A percentile compares a stretch with the other conserved stretches of the same genome.
Conservation (phyloP, 2,113 vertebrate species). For the Alligator sinensis region DNA sequence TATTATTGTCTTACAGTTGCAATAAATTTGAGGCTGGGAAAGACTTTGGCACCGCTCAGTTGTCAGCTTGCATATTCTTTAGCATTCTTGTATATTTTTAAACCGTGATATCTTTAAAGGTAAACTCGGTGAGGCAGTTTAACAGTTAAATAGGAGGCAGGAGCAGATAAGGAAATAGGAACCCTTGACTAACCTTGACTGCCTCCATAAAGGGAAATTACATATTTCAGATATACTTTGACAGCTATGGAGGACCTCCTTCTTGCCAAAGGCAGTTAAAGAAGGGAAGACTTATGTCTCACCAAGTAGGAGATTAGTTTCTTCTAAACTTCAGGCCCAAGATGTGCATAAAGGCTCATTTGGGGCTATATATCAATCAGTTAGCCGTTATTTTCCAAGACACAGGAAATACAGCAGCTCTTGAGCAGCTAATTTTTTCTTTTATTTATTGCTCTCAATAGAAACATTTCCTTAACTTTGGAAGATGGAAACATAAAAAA, state of each 20-base stretch:
- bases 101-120: neutral
- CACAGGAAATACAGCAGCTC: neutral
- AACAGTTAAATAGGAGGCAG: neutral
- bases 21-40: neutral
- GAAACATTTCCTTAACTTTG: slow-evolving; percentile 22
- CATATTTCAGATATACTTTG: neutral
- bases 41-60: neutral
- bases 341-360: neutral
- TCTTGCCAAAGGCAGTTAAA: neutral
- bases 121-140: neutral
- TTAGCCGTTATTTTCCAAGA: slow-evolving; percentile 11
- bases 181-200: neutral
- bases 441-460: slow-evolving; percentile 41
- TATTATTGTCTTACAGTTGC: neutral
- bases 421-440: slow-evolving; percentile 1
- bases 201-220: neutral
- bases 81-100: neutral
- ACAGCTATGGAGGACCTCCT: neutral
- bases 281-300: neutral
- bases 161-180: neutral
- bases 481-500: slow-evolving; percentile 4
- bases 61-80: neutral
- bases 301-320: neutral
- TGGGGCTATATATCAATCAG: slow-evolving; percentile 20
- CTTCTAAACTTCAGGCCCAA: neutral